phyloP scores from a whole-genome alignment of 2,797 vertebrate genomes.

The Urosaurus nigricauda region DNA sequence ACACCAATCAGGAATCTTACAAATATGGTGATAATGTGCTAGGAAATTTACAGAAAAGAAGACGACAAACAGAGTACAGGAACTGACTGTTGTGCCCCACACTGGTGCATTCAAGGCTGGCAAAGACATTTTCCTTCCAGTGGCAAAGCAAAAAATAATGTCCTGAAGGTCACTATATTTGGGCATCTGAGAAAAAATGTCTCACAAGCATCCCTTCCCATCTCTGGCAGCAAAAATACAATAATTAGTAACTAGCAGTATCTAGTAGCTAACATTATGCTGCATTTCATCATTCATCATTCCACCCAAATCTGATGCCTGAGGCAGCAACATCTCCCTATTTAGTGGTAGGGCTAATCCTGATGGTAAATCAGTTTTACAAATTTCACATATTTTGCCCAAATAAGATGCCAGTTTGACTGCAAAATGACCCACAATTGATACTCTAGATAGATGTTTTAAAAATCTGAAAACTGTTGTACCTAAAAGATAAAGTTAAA shows the following conservation, averaged over 20 bases:
- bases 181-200: not conserved
- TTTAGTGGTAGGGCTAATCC: no score
- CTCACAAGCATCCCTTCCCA: not conserved
- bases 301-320: no score
- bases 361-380: no score
- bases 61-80: not conserved
- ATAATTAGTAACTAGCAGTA: not conserved
- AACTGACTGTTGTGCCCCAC: no score
- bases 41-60: no score
- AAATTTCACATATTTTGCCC: not conserved
- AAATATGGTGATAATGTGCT: no score
- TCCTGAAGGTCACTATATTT: no score
- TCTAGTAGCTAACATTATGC: no score
- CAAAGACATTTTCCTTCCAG: not conserved
- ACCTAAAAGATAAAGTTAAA: not conserved
- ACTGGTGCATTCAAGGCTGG: not conserved
- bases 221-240: not conserved
- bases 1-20: not conserved
- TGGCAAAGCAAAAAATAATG: not conserved
- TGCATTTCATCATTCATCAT: no score
- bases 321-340: no score
- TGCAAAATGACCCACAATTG: not conserved
- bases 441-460: not conserved
- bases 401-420: not conserved
- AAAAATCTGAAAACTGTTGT: not conserved